Evolutionary conservation across 2,888 invertebrate species (phyloP), one percentile per base, ranked within the genome.

Genomic region (Tanytarsus gracilentus): DNA sequence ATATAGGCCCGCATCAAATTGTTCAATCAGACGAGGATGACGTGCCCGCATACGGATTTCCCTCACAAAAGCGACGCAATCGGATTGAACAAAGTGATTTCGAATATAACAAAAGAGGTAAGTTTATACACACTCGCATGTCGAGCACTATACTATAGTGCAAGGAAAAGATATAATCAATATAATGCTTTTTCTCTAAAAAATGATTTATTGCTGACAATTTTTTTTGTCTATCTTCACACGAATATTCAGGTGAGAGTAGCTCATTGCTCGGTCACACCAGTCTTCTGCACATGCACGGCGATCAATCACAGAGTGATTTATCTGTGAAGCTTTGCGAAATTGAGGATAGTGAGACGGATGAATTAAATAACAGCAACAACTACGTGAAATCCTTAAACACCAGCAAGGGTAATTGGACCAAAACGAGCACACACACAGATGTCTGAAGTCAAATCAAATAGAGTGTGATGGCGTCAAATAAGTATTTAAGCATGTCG

Each of bases 291-390:
- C 58, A 48, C 21, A 58, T 58, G 58, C 58, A 58, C 23, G 30
- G 30, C 27, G 58, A 58, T 49, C 76, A 74, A 64, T 91, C 91
- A 67, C 84, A 85, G 72, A 91, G 93, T 75, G 90, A 91, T 75
- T 78, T 91, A 66, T 93, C 93, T 58, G 85, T 88, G 58, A 85
- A 86, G 71, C 79, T 94, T 64, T 94, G 94, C 78, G 94, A 94
- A 78, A 91, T 95, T 69, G 93, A 93, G 75, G 89, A 89, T 74
- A 87, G 88, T 49, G 89, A 89, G 40, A 55, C 55, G 33, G 55
- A 55, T 16, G 55, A 55, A 26, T 16, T 55, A 11, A 55, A 55
- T 27, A 55, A 21, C 55, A 55, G 55, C 40, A 55, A 55, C 40
- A 55, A 55, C 39, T 55, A 55, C 33, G 21, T 39, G 40, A 55